Evolutionary conservation across 1,140 invertebrate genomes (phyloP).

Genomic region (Leguminivora glycinivorella): DNA sequence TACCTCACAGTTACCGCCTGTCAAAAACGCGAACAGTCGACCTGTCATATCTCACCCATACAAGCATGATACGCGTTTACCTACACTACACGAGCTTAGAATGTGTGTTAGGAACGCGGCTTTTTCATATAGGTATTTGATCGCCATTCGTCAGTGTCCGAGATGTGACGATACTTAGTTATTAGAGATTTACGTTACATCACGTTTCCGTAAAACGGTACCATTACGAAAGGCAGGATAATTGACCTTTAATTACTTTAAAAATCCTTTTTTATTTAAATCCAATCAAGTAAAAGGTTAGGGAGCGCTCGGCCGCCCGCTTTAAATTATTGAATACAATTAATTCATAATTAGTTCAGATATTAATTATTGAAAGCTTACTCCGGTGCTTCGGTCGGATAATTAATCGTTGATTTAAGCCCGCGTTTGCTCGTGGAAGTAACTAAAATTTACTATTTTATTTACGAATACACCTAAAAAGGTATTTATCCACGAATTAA

Average conservation of each 20-base stretch:
- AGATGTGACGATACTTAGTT: too few relatives aligned
- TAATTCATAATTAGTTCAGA: constrained; percentile 9
- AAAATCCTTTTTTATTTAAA: neutral
- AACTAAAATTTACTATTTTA: neutral
- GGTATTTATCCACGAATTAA: neutral
- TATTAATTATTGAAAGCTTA: constrained; percentile 4
- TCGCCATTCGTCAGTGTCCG: too few relatives aligned
- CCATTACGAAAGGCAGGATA: neutral
- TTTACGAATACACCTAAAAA: neutral
- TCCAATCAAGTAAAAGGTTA: neutral
- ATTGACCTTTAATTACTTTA: neutral
- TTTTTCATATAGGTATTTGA: too few relatives aligned
- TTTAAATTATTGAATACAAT: neutral
- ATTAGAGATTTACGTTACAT: too few relatives aligned
- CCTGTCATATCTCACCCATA: too few relatives aligned
- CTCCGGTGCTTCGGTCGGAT: neutral
- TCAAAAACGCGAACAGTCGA: too few relatives aligned
- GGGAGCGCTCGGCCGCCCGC: neutral
- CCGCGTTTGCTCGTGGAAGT: neutral
- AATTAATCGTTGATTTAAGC: neutral
- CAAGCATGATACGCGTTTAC: too few relatives aligned
- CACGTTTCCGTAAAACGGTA: neutral
- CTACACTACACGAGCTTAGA: too few relatives aligned
- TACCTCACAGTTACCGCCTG: too few relatives aligned
- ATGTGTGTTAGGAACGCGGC: too few relatives aligned